Percentiles rank a stretch among this genome's conserved stretches.
Conservation (phyloP, 1,140 invertebrate genomes). For the Cotesia glomerata region DNA sequence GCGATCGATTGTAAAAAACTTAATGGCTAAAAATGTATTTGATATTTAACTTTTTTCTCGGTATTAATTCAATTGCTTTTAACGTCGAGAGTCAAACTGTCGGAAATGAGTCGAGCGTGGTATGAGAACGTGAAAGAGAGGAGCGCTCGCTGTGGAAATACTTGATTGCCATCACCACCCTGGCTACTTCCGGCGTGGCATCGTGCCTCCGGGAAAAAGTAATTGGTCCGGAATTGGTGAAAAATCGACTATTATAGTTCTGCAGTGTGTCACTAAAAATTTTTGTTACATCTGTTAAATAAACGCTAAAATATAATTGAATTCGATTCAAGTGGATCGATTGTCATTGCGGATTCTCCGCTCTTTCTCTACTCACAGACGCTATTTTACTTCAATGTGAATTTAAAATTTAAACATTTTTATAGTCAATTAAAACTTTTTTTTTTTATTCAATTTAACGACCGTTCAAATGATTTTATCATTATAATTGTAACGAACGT, state of each 20-base stretch:
- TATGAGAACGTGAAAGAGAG: neutral
- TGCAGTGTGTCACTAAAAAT: neutral
- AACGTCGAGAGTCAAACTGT: constrained; percentile 33
- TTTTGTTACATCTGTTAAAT: neutral
- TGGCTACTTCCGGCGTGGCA: neutral
- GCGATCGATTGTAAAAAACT: neutral
- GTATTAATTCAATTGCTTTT: constrained; percentile 1
- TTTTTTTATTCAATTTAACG: too few relatives aligned
- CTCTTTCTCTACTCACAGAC: too few relatives aligned
- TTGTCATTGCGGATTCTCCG: too few relatives aligned
- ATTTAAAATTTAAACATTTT: neutral
- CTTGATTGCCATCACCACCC: constrained; percentile 11
- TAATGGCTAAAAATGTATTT: neutral
- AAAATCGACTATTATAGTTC: constrained; percentile 37
- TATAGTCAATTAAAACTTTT: too few relatives aligned
- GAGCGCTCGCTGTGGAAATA: constrained; percentile 6
- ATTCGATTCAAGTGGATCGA: neutral
- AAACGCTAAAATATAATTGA: neutral
- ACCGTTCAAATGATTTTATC: too few relatives aligned
- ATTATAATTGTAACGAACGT: neutral
- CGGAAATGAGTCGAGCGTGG: constrained; percentile 46
- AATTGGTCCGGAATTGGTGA: constrained; percentile 43
- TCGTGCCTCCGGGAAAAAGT: constrained; percentile 18
- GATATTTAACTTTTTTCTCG: neutral
- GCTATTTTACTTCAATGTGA: too few relatives aligned